Evolutionary conservation across 1,140 invertebrate genomes (phyloP).

Genomic region (Monochamus saltuarius): DNA sequence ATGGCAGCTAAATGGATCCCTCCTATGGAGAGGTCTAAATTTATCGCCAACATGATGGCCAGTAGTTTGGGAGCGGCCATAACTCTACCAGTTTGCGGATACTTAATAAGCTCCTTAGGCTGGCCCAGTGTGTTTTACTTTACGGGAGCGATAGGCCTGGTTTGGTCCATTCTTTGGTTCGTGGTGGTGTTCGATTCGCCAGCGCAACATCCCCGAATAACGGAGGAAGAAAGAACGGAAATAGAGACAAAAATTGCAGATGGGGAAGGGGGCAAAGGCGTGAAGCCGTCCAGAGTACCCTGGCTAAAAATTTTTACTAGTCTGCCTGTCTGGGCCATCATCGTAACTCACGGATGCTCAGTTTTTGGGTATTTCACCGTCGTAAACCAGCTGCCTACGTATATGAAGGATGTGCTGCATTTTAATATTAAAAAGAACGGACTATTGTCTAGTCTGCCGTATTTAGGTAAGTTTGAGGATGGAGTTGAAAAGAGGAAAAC

Average conservation of each 20-base stretch:
- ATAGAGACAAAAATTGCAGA: slow-evolving; percentile 74
- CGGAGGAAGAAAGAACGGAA: slow-evolving; percentile 73
- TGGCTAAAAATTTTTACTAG: slow-evolving; percentile 81
- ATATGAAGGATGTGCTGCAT: slow-evolving; percentile 86
- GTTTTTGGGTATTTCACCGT: slow-evolving; percentile 96
- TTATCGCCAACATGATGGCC: slow-evolving; percentile 86
- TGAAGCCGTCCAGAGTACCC: slow-evolving; percentile 69
- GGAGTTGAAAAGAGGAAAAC: too few relatives aligned
- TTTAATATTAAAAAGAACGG: slow-evolving; percentile 87
- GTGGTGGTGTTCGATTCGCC: slow-evolving; percentile 83
- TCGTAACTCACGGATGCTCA: slow-evolving; percentile 85
- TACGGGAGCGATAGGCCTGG: slow-evolving; percentile 71
- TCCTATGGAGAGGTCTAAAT: slow-evolving; percentile 83
- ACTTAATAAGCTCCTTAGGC: slow-evolving; percentile 72
- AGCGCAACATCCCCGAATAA: slow-evolving; percentile 81
- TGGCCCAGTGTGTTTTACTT: slow-evolving; percentile 87
- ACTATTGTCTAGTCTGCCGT: slow-evolving; percentile 83
- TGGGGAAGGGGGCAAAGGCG: slow-evolving; percentile 32
- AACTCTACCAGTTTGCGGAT: slow-evolving; percentile 79
- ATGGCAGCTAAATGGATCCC: slow-evolving; percentile 90
- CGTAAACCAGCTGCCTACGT: slow-evolving; percentile 90
- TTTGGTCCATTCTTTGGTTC: slow-evolving; percentile 87
- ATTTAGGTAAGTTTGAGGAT: slow-evolving; percentile 60
- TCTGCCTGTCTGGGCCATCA: slow-evolving; percentile 86
- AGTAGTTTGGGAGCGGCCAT: slow-evolving; percentile 80